phyloP scores from a whole-genome alignment of 2,888 invertebrate species.

The Folsomia candida region DNA sequence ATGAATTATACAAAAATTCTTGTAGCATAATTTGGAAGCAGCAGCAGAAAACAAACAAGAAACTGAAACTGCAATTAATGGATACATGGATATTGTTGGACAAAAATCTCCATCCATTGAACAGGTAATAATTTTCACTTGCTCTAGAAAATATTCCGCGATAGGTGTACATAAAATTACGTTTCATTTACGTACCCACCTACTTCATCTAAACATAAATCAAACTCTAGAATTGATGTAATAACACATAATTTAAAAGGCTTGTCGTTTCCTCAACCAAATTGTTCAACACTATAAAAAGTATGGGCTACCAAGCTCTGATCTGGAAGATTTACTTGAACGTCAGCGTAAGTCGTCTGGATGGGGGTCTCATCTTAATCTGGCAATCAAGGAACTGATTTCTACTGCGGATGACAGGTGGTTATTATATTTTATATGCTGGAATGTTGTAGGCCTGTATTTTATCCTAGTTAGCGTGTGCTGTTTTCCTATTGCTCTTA shows the following conservation, averaged over 20 bases:
- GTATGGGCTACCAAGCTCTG: conserved; percentile 33
- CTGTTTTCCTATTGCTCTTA: too few relatives aligned
- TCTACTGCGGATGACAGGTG: conserved; percentile 48
- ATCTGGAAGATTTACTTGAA: conserved; percentile 46
- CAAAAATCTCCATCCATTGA: conserved; percentile 37
- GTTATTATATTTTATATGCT: conserved; percentile 8
- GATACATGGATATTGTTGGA: conserved; percentile 38
- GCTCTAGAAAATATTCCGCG: too few relatives aligned
- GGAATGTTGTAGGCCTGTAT: too few relatives aligned
- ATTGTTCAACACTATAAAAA: conserved; percentile 47
- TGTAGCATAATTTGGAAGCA: conserved; percentile 50
- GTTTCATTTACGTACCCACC: too few relatives aligned
- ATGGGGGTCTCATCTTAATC: conserved; percentile 46
- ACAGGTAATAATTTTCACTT: conserved; percentile 47
- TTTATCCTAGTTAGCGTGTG: too few relatives aligned
- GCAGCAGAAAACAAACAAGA: conserved; percentile 25
- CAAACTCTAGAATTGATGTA: too few relatives aligned
- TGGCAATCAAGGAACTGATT: conserved; percentile 46
- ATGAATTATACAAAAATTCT: too few relatives aligned
- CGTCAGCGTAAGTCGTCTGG: conserved; percentile 30
- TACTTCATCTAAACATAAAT: too few relatives aligned
- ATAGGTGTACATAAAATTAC: too few relatives aligned
- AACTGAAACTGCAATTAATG: conserved; percentile 33
- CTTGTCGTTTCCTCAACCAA: conserved; percentile 47
- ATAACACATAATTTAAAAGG: conserved; percentile 26